Conservation (phyloP, 37 sponge, comb jelly and placozoan genomes). For the Chondrosia reniformis region DNA sequence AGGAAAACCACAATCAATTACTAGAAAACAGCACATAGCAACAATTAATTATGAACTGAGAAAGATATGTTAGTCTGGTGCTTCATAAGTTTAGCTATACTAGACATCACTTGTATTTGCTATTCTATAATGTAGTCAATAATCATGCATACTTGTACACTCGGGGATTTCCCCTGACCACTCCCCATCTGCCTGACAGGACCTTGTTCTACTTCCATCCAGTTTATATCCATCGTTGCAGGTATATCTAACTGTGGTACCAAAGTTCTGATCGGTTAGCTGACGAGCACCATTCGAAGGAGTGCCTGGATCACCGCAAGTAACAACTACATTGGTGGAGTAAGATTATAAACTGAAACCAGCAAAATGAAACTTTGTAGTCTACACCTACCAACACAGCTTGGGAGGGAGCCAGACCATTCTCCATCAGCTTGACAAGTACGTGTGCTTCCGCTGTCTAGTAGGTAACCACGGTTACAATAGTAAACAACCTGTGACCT, state of each 20-base stretch:
- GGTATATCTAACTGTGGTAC: slow-evolving; percentile 28
- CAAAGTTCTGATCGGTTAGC: slow-evolving; percentile 22
- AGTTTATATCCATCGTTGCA: slow-evolving; percentile 44
- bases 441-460: slow-evolving; percentile 31
- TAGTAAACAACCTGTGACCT: background rate
- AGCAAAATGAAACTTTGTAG: background rate
- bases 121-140: background rate
- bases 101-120: background rate
- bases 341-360: too few species aligned
- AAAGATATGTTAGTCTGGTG: too few species aligned
- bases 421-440: slow-evolving; percentile 41
- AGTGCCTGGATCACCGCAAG: slow-evolving; percentile 37
- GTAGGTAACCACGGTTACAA: slow-evolving; percentile 28
- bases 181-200: slow-evolving; percentile 40
- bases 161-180: slow-evolving; percentile 54
- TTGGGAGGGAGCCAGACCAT: slow-evolving; percentile 56
- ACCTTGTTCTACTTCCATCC: slow-evolving; percentile 27
- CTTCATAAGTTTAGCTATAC: too few species aligned
- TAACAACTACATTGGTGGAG: slow-evolving; percentile 15
- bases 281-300: slow-evolving; percentile 47
- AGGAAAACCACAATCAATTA: slow-evolving; percentile 41
- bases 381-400: slow-evolving; percentile 32
- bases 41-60: too few species aligned
- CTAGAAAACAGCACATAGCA: background rate
- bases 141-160: slow-evolving; percentile 31